Evolutionary conservation across 2,888 invertebrate species (phyloP).

Genomic region (Lasioglossum zephyrum): DNA sequence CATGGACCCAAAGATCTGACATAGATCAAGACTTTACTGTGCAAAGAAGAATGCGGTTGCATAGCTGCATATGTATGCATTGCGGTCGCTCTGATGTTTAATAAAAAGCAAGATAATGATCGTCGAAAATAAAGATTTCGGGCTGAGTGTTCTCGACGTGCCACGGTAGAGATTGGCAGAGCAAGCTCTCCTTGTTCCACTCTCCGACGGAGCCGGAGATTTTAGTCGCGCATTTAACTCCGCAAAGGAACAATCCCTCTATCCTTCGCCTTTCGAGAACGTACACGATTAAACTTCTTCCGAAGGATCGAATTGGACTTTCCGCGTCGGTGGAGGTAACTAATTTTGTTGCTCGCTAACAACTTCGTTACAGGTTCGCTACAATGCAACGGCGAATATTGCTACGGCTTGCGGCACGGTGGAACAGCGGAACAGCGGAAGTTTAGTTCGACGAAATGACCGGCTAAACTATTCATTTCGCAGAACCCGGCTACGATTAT

Average conservation of each 20-base stretch:
- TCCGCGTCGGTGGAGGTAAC: slow-evolving; percentile 73
- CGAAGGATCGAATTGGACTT: slow-evolving; percentile 82
- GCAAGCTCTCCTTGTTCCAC: slow-evolving; percentile 36
- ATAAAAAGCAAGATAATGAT: neutral
- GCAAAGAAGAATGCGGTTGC: neutral
- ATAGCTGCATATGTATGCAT: too few species aligned
- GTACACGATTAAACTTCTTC: slow-evolving; percentile 81
- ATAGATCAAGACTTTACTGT: neutral
- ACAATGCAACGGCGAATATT: neutral
- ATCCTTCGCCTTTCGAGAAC: slow-evolving; percentile 63
- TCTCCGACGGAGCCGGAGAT: slow-evolving; percentile 55
- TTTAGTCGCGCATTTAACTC: slow-evolving; percentile 66
- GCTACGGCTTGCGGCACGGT: slow-evolving; percentile 39
- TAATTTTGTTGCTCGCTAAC: slow-evolving; percentile 79
- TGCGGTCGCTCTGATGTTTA: neutral
- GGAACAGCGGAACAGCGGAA: slow-evolving; percentile 11
- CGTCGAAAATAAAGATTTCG: neutral
- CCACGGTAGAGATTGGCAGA: neutral
- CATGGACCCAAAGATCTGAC: too few species aligned
- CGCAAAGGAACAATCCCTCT: slow-evolving; percentile 70
- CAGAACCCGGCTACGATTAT: slow-evolving; percentile 45
- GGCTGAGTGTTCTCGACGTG: neutral
- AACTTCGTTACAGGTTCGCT: slow-evolving; percentile 71
- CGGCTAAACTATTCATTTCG: slow-evolving; percentile 68
- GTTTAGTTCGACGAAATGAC: slow-evolving; percentile 52